These are phyloP conservation scores for Psittacula cyanocephala DNA, from an alignment of 2,113 vertebrate species.

Conservation along the genomic window DNA sequence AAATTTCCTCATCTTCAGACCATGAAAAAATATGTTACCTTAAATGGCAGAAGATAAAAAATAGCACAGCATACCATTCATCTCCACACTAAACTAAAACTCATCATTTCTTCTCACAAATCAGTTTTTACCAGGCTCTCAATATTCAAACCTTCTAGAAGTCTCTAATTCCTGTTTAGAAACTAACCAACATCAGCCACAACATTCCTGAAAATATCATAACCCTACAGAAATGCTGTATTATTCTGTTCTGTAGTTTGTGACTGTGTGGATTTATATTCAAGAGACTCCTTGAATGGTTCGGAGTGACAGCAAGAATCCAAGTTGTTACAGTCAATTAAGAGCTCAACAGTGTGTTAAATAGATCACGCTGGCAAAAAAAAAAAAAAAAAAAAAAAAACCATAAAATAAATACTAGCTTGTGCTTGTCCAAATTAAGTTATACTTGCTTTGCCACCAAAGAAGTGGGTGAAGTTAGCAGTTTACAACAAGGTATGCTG, in stretches of 20 bases:
- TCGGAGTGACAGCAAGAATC: neutral
- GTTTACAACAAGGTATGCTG: neutral
- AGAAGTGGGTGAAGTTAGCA: neutral
- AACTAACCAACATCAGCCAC: neutral
- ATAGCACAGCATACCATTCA: neutral
- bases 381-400: neutral
- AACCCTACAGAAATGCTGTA: neutral
- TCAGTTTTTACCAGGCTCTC: neutral
- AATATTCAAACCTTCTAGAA: neutral
- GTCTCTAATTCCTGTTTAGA: neutral
- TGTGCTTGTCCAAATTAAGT: constrained; percentile 2
- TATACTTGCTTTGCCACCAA: neutral
- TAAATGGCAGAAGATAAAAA: neutral
- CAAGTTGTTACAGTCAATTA: constrained; percentile 26
- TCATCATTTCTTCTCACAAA: neutral
- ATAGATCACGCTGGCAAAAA: neutral
- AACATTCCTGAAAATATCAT: neutral
- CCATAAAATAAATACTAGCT: neutral
- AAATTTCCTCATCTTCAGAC: neutral
- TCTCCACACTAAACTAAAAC: neutral
- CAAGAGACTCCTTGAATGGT: neutral
- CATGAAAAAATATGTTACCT: neutral
- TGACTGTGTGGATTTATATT: neutral
- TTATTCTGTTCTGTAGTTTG: neutral
- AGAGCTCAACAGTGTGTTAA: constrained; percentile 14